Evolutionary conservation across 2,113 vertebrate species (phyloP).

Genomic region (Eubucco bourcierii): DNA sequence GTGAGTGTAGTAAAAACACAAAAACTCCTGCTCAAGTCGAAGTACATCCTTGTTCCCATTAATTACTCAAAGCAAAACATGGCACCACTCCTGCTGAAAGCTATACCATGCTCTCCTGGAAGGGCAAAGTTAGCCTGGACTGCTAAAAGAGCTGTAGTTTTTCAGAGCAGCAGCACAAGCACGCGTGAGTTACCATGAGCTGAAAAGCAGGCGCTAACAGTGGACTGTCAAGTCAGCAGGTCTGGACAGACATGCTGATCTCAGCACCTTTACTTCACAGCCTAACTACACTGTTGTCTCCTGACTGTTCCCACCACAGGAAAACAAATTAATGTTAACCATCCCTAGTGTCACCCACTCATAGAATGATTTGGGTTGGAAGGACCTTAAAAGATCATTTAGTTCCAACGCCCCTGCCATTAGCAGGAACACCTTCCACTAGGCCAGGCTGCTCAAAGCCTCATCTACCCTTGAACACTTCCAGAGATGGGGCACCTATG

Average conservation of each 20-base stretch:
- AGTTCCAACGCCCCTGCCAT: background rate
- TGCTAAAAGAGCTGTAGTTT: background rate
- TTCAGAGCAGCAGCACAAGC: background rate
- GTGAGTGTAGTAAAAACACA: background rate
- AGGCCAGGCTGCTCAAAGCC: background rate
- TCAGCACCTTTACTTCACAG: background rate
- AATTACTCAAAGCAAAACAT: background rate
- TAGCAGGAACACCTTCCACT: background rate
- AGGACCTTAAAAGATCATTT: background rate
- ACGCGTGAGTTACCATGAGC: background rate
- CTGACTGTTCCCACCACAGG: background rate
- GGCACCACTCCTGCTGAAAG: background rate
- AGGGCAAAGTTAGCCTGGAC: background rate
- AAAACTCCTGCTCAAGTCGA: background rate
- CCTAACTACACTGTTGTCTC: background rate
- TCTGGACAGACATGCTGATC: conserved; percentile 11
- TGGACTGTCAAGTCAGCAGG: conserved; percentile 27
- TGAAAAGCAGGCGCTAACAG: background rate
- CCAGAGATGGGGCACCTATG: background rate
- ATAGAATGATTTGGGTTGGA: background rate
- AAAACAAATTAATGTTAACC: background rate
- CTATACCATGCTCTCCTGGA: background rate
- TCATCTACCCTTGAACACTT: background rate
- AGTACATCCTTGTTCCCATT: background rate
- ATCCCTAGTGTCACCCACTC: background rate